These are phyloP conservation scores for Crambe crambe DNA, from an alignment of 37 sponge, comb jelly and placozoan species.

Conservation along the genomic window DNA sequence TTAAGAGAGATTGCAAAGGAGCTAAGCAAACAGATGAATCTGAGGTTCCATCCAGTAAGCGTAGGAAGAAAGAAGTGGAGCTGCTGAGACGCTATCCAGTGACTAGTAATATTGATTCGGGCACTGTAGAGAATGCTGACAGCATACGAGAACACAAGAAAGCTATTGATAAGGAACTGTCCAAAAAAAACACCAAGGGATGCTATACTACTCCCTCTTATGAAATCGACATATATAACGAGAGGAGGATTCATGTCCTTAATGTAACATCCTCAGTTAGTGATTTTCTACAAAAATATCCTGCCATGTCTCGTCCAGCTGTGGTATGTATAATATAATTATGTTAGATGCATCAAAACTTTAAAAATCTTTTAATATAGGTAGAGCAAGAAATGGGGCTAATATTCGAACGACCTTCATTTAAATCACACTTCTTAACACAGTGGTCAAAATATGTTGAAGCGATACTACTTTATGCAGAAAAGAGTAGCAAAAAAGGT, in stretches of 20 bases:
- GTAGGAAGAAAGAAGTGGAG: not conserved
- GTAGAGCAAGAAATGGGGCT: not conserved
- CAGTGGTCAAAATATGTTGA: not conserved
- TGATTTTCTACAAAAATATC: not conserved
- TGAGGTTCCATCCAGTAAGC: too few relatives aligned
- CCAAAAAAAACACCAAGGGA: slow-evolving; percentile 42
- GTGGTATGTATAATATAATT: not conserved
- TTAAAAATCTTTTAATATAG: not conserved
- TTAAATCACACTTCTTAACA: not conserved
- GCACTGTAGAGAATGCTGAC: not conserved
- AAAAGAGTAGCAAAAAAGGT: not conserved
- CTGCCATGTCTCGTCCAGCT: not conserved
- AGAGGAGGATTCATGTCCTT: not conserved
- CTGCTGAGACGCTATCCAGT: not conserved
- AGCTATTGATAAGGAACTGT: slow-evolving; percentile 22
- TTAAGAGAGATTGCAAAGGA: slow-evolving; percentile 7
- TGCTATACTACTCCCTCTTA: slow-evolving; percentile 21
- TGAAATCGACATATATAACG: slow-evolving; percentile 22
- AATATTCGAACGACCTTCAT: not conserved
- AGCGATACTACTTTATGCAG: not conserved
- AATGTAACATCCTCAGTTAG: not conserved
- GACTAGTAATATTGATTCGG: not conserved
- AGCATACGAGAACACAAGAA: not conserved
- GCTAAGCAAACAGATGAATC: too few relatives aligned
- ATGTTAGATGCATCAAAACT: not conserved